Evolutionary conservation across 2,888 invertebrate species (phyloP).

Genomic region (Tenthredo distinguenda): DNA sequence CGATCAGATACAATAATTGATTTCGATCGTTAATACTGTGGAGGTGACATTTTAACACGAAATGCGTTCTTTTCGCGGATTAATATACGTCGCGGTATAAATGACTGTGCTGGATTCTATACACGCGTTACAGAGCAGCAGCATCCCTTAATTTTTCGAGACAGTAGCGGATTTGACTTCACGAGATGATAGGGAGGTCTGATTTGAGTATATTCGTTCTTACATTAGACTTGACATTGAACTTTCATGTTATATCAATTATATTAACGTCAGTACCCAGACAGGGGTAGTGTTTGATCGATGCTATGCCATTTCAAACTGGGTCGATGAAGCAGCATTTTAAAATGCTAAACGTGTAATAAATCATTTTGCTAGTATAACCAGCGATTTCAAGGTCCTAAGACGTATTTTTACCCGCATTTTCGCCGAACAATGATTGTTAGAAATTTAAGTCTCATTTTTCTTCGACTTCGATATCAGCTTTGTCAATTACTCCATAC

Average conservation of each 20-base stretch:
- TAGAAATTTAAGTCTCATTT: neutral
- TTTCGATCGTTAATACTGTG: neutral
- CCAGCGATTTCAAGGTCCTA: neutral
- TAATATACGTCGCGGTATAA: neutral
- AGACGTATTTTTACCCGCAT: neutral
- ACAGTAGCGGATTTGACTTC: neutral
- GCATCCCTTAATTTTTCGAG: neutral
- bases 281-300: neutral
- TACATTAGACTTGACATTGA: neutral
- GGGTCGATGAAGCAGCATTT: neutral
- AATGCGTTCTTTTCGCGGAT: neutral
- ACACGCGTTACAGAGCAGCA: no score
- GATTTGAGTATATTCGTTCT: neutral
- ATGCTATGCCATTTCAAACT: neutral
- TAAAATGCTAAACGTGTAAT: conserved; percentile 6
- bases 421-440: neutral
- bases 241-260: neutral
- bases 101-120: no score
- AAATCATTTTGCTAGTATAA: neutral
- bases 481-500: neutral
- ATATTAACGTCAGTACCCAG: neutral
- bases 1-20: neutral
- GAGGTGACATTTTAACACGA: neutral
- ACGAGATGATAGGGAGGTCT: neutral
- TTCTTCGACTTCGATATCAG: neutral